Percentiles rank a stretch among this genome's conserved stretches.
Evolutionary conservation across 2,888 invertebrate genomes (phyloP).

Genomic region (Deilephila porcellus): DNA sequence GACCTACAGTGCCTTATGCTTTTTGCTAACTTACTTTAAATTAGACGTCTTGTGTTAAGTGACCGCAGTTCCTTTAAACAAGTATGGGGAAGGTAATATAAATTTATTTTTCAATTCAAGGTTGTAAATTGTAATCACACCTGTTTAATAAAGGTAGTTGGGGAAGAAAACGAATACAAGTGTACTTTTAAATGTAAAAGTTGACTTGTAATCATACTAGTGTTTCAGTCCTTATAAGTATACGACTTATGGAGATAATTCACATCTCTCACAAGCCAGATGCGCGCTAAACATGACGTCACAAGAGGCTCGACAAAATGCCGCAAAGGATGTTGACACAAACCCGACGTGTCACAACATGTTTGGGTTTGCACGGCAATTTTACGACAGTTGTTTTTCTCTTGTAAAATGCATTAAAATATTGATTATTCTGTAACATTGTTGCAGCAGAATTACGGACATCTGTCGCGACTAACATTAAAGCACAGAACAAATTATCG

Average conservation of each 20-base stretch:
- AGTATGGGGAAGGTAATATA: too few relatives aligned
- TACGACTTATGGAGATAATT: too few relatives aligned
- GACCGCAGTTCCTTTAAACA: conserved; percentile 55
- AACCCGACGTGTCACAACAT: conserved; percentile 2
- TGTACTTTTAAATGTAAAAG: too few relatives aligned
- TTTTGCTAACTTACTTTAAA: conserved; percentile 43
- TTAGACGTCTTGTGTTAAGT: conserved; percentile 43
- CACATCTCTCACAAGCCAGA: background rate
- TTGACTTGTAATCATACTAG: too few relatives aligned
- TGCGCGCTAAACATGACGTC: background rate
- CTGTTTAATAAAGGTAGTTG: too few relatives aligned
- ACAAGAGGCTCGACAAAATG: conserved; percentile 2
- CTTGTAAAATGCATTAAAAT: background rate
- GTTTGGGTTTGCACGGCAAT: background rate
- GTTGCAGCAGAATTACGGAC: background rate
- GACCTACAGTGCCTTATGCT: conserved; percentile 61
- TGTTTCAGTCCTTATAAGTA: too few relatives aligned
- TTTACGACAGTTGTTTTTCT: background rate
- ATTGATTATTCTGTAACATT: background rate
- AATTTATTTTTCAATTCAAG: too few relatives aligned
- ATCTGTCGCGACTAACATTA: background rate
- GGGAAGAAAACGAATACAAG: too few relatives aligned
- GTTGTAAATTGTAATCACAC: too few relatives aligned
- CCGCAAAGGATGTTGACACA: background rate
- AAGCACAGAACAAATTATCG: background rate